A percentile compares a stretch with the other conserved stretches of the same genome.
phyloP scores from a whole-genome alignment of 2,888 invertebrate species.

The Pheosia gnoma region DNA sequence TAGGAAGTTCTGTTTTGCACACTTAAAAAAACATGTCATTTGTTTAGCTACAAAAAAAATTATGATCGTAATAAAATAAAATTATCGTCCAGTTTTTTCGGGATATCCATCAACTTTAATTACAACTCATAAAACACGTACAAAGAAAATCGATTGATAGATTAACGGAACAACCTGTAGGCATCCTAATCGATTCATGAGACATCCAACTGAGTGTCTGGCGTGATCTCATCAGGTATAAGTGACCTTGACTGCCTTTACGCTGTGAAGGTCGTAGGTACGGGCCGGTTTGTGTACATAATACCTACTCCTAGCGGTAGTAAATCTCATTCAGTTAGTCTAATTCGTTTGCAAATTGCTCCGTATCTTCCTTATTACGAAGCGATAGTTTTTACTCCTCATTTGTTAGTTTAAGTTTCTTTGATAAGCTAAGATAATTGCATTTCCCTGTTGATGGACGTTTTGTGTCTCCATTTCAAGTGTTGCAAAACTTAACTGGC shows the following conservation, averaged over 20 bases:
- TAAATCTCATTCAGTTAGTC: constrained; percentile 20
- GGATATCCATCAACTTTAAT: background rate
- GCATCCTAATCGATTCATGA: constrained; percentile 27
- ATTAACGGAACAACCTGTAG: constrained; percentile 8
- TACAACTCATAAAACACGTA: constrained; percentile 8
- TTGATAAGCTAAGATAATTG: background rate
- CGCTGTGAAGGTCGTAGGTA: constrained; percentile 49
- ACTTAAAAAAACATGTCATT: background rate
- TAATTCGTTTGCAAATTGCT: constrained; percentile 31
- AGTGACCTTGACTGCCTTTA: constrained; percentile 55
- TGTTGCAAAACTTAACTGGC: too few relatives aligned
- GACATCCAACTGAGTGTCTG: constrained; percentile 18
- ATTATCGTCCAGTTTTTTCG: background rate
- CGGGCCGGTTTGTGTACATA: constrained; percentile 24
- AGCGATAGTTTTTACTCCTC: constrained; percentile 22
- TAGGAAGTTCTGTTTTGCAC: too few relatives aligned
- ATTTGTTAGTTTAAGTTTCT: background rate
- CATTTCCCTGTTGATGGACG: background rate
- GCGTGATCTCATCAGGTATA: constrained; percentile 44
- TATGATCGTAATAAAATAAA: background rate
- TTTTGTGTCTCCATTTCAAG: too few relatives aligned
- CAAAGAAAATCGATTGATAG: constrained; percentile 6
- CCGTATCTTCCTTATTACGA: constrained; percentile 33
- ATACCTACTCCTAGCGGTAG: constrained; percentile 17
- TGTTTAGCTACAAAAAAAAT: background rate